These are phyloP conservation scores for Caenorhabditis zanzibari DNA, from an alignment of 2,888 invertebrate genomes.

Conservation along the genomic window DNA sequence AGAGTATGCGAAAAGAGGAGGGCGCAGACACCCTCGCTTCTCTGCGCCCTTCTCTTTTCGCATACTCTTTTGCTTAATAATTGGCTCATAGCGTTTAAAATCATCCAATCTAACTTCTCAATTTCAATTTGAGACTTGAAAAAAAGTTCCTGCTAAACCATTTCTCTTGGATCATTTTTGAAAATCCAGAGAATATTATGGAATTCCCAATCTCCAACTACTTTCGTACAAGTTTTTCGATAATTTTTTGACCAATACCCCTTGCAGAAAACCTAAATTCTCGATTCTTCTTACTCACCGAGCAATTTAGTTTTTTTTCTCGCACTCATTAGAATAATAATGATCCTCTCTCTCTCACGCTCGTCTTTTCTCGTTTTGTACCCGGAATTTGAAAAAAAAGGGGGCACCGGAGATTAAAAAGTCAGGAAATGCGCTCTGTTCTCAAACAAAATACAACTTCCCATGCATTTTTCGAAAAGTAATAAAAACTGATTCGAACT, in stretches of 20 bases:
- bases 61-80: too few species aligned
- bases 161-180: too few species aligned
- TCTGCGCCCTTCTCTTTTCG: too few species aligned
- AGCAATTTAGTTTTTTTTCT: slow-evolving; percentile 25
- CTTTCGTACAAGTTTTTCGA: too few species aligned
- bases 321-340: slow-evolving; percentile 33
- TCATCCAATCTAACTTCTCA: too few species aligned
- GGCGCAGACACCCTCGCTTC: too few species aligned
- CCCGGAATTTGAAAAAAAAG: slow-evolving; percentile 3
- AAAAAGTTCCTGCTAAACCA: too few species aligned
- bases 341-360: slow-evolving; percentile 1
- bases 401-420: slow-evolving; percentile 2
- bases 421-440: slow-evolving; percentile 7
- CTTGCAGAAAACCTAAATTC: slow-evolving; percentile 12
- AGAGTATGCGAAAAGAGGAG: too few species aligned
- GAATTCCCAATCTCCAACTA: too few species aligned
- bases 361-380: background rate
- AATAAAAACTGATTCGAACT: slow-evolving; percentile 11
- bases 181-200: too few species aligned
- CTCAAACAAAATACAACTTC: background rate
- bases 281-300: background rate
- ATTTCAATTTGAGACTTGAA: too few species aligned
- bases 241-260: background rate
- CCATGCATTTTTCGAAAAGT: background rate
- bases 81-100: too few species aligned